Percentiles rank a stretch among this genome's conserved stretches.
phyloP scores from a whole-genome alignment of 2,113 vertebrate species.

The Nicator chloris region DNA sequence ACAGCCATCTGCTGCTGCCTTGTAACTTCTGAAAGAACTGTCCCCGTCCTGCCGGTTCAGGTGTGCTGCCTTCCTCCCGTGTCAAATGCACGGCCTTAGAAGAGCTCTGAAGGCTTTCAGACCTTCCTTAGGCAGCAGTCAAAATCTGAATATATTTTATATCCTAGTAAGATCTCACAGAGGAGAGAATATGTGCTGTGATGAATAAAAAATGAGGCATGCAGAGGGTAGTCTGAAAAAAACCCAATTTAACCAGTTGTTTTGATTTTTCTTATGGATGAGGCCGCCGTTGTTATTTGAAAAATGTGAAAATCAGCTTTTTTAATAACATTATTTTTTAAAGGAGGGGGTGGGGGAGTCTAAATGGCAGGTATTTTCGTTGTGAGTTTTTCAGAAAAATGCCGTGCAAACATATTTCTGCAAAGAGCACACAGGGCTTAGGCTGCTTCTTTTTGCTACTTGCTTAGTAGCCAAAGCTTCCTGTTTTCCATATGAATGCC shows the following conservation, averaged over 20 bases:
- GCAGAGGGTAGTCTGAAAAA: background rate
- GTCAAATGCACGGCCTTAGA: background rate
- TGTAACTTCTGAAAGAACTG: background rate
- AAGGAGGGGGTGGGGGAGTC: background rate
- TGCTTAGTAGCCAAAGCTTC: conserved; percentile 61
- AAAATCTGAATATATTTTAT: background rate
- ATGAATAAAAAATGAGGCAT: background rate
- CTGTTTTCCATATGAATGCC: background rate
- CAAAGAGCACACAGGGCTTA: background rate
- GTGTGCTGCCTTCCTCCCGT: background rate
- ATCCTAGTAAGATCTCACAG: background rate
- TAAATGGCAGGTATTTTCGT: background rate
- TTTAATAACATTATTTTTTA: background rate
- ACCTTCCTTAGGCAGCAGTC: background rate
- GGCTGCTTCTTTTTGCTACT: no score
- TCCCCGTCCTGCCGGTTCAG: background rate
- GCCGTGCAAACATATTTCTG: background rate
- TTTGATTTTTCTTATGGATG: background rate
- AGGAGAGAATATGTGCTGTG: background rate
- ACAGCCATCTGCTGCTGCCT: background rate
- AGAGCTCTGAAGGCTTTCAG: background rate
- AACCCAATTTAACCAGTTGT: background rate
- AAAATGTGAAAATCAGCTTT: background rate
- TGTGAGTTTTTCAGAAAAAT: background rate
- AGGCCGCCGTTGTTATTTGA: background rate